Percentiles rank a stretch among this genome's conserved stretches.
Evolutionary conservation across 2,113 vertebrate species (phyloP).

Genomic region (Tonatia bakeri): DNA sequence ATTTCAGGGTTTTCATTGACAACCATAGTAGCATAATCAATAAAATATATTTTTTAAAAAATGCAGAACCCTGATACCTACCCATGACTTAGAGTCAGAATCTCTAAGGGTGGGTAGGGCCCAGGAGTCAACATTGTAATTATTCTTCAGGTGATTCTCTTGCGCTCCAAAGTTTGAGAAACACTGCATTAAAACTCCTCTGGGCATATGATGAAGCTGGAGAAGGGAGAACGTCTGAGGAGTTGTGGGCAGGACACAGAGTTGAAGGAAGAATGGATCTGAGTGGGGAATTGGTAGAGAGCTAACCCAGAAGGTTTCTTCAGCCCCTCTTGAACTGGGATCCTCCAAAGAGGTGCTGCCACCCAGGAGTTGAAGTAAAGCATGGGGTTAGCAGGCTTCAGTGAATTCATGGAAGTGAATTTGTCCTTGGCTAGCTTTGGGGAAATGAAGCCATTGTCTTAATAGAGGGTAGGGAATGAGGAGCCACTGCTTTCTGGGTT

Average conservation of each 20-base stretch:
- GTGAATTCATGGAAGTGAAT: not conserved
- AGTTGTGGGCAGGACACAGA: not conserved
- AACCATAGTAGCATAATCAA: too few species aligned
- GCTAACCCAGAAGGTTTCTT: not conserved
- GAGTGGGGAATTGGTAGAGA: not conserved
- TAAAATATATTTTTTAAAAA: not conserved
- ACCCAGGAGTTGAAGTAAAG: not conserved
- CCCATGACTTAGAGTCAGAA: not conserved
- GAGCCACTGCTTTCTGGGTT: conserved; percentile 25
- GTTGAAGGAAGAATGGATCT: not conserved
- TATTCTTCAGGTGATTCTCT: not conserved
- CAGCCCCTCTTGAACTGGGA: not conserved
- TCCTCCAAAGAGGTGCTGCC: not conserved
- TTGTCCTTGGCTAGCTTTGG: conserved; percentile 28
- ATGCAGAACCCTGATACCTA: not conserved
- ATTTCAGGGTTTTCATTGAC: too few species aligned
- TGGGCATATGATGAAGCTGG: not conserved
- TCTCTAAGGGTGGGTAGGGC: not conserved
- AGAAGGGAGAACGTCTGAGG: not conserved
- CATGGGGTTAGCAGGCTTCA: not conserved
- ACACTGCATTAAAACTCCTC: not conserved
- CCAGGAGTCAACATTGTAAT: not conserved
- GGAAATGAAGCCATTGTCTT: conserved; percentile 32
- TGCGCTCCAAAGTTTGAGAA: not conserved
- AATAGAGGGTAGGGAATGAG: not conserved